Evolutionary conservation across 2,888 invertebrate genomes (phyloP).

Genomic region (Pelosia muscerda): DNA sequence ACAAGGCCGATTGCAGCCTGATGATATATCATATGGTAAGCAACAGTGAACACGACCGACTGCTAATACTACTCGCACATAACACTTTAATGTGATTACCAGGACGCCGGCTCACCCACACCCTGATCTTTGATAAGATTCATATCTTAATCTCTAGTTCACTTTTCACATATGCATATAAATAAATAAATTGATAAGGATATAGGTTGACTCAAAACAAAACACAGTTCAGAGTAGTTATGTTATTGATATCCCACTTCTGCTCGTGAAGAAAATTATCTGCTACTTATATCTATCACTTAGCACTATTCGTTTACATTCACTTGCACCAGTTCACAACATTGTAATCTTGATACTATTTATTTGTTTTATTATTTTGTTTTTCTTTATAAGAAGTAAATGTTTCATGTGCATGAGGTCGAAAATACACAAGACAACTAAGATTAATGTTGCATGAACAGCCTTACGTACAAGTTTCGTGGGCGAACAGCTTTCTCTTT

Average conservation of each 20-base stretch:
- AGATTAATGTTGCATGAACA: conserved; percentile 46
- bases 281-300: conserved; percentile 40
- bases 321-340: conserved; percentile 41
- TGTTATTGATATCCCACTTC: conserved; percentile 26
- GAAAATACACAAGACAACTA: conserved; percentile 45
- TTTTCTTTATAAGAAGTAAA: not conserved
- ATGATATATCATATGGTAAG: conserved; percentile 83
- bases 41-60: conserved; percentile 77
- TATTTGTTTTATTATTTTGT: not conserved
- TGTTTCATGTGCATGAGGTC: conserved; percentile 38
- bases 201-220: conserved; percentile 24
- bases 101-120: conserved; percentile 57
- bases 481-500: conserved; percentile 83
- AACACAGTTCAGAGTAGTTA: not conserved
- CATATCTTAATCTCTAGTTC: conserved; percentile 57
- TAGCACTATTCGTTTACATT: conserved; percentile 47
- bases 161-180: conserved; percentile 49
- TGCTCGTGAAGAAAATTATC: conserved; percentile 32
- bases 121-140: conserved; percentile 63
- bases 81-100: conserved; percentile 59
- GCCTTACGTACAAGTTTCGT: conserved; percentile 60
- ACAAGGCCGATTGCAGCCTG: conserved; percentile 76
- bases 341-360: conserved; percentile 12
- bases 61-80: conserved; percentile 58
- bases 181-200: conserved; percentile 13